phyloP scores from a whole-genome alignment of 2,113 vertebrate genomes.

The Ondatra zibethicus region DNA sequence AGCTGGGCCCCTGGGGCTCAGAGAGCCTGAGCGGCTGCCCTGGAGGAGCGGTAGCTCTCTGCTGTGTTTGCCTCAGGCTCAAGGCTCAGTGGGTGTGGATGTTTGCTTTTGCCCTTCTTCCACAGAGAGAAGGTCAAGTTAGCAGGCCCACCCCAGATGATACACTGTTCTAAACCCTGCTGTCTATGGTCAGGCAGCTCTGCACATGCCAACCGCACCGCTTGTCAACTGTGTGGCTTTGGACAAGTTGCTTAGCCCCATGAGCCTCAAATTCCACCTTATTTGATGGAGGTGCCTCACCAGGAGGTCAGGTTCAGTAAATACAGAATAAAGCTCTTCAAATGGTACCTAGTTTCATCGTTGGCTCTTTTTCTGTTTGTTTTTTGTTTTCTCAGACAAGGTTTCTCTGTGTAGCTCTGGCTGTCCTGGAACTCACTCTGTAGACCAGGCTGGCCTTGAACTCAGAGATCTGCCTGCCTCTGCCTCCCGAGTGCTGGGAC shows the following conservation, averaged over 20 bases:
- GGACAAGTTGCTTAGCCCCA: neutral
- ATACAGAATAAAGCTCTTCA: neutral
- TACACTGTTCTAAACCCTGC: neutral
- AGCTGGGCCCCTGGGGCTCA: neutral
- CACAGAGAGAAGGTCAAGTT: neutral
- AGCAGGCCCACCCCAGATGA: neutral
- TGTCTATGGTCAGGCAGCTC: neutral
- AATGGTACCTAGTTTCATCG: accelerated
- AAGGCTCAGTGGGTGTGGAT: neutral
- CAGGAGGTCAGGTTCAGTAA: neutral
- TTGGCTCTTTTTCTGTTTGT: neutral
- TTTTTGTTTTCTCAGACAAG: neutral
- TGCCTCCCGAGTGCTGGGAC: neutral
- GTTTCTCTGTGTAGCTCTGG: neutral
- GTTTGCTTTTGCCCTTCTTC: neutral
- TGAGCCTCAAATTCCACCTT: neutral
- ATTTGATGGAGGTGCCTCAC: neutral
- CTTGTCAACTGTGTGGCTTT: neutral
- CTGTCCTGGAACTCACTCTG: neutral
- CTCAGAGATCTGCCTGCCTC: neutral
- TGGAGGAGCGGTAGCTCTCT: neutral
- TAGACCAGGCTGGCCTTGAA: neutral
- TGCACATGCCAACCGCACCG: neutral
- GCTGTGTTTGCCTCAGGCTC: neutral
- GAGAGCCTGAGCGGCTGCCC: neutral